phyloP scores from a whole-genome alignment of 2,888 invertebrate species.

The Tetropium fuscum region DNA sequence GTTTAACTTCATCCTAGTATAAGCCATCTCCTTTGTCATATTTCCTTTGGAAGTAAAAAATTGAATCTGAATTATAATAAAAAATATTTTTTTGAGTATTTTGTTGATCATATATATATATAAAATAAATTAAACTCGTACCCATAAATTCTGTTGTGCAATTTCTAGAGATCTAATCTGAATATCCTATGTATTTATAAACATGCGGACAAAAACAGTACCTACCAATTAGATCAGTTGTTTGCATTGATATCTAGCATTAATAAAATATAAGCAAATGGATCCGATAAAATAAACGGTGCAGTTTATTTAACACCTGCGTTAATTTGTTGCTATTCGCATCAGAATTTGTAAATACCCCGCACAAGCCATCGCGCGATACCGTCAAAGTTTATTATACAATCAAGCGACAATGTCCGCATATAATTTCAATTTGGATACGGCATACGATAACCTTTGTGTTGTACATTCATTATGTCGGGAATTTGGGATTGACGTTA shows the following conservation, averaged over 20 bases:
- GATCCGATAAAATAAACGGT: slow-evolving; percentile 8
- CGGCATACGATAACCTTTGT: slow-evolving; percentile 32
- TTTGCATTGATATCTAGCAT: neutral
- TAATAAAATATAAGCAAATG: slow-evolving; percentile 6
- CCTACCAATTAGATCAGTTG: no score
- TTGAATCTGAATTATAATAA: no score
- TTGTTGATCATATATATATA: no score
- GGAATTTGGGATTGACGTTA: slow-evolving; percentile 29
- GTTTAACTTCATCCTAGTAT: no score
- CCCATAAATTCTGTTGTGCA: no score
- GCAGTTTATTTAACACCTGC: neutral
- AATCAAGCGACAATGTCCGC: slow-evolving; percentile 32
- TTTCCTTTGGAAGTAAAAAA: no score
- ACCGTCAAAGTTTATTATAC: slow-evolving; percentile 34
- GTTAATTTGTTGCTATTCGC: slow-evolving; percentile 32
- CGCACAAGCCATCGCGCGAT: slow-evolving; percentile 21
- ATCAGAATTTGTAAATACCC: slow-evolving; percentile 25
- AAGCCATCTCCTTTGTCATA: no score
- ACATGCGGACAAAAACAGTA: no score
- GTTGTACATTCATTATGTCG: slow-evolving; percentile 26
- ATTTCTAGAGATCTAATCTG: no score
- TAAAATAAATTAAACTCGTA: no score
- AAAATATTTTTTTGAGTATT: no score
- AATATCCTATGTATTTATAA: no score
- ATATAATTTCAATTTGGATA: slow-evolving; percentile 39